Percentiles rank a stretch among this genome's conserved stretches.
phyloP scores from a whole-genome alignment of 2,888 invertebrate genomes.

The Calameuta idolon region DNA sequence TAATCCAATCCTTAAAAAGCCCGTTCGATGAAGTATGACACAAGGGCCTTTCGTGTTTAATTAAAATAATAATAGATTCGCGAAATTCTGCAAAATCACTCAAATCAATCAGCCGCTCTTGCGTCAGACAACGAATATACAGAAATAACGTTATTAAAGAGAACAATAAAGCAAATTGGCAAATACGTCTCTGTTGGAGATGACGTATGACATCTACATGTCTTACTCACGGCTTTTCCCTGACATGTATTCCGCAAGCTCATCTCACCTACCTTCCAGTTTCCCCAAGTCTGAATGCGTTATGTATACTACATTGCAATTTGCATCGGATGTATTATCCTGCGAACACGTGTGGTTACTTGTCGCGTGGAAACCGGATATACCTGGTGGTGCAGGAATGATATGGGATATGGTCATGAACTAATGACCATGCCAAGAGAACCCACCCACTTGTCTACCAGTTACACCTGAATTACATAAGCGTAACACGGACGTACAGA shows the following conservation, averaged over 20 bases:
- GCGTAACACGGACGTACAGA: not conserved
- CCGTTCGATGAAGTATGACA: not conserved
- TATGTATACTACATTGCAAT: conserved; percentile 52
- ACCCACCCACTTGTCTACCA: not conserved
- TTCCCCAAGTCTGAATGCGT: conserved; percentile 28
- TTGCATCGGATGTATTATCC: conserved; percentile 40
- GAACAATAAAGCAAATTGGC: not conserved
- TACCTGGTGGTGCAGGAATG: not conserved
- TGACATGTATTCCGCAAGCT: not conserved
- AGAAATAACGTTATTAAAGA: not conserved
- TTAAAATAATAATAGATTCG: not conserved
- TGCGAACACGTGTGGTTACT: conserved; percentile 17
- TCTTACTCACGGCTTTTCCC: not conserved
- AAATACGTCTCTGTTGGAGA: not conserved
- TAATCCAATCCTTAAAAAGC: not conserved
- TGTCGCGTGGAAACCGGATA: not conserved
- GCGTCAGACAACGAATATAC: not conserved
- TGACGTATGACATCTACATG: not conserved
- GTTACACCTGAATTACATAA: not conserved
- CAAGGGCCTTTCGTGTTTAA: not conserved
- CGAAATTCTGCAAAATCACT: not conserved
- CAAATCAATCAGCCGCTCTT: not conserved
- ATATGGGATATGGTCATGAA: not conserved
- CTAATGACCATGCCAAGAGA: not conserved
- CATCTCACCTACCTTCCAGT: not conserved